Base-by-base conservation (phyloP, 2,888 invertebrate genomes). In the Cyclophora punctaria region DNA sequence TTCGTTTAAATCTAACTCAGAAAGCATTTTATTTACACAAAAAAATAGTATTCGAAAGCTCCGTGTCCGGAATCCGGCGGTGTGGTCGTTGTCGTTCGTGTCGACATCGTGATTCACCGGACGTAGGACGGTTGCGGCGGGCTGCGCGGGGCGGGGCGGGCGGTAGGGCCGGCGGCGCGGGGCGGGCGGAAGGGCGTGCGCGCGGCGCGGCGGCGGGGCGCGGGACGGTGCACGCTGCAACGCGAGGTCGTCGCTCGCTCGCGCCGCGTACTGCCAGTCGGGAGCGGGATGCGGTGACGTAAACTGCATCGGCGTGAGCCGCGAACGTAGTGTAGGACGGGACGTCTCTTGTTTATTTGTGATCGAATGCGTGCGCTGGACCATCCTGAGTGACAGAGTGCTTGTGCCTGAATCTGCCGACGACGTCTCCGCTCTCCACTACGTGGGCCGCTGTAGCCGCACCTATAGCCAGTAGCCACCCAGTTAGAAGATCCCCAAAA, bases 231-330 rank as follows among this genome's bases (percentile, higher is more conserved):
- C 84, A 83, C 83, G 83, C 78, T 84, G 87, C 85, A 84, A 82
- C 84, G 80, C 83, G 85, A 85, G 86, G 85, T 85, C 86, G 86
- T 84, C 86, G 85, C 75, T 84, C 85, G 83, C 83, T 73, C 78
- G 78, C 80, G 71, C 59, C 68, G 70, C 73, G 75, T 60, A 67
- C 69, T 58, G 83, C 75, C 85, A 88, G 87, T 87, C 85, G 83
- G 86, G 86, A 87, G 85, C 87, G 87, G 87, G 87, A 88, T 88
- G 87, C 87, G 87, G 88, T 87, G 88, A 86, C 87, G 89, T 86
- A 84, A 80, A 81, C 82, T 87, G 88, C 88, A 88, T 78, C 83
- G 87, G 86, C 86, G 79, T 73, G 78, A 79, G 84, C 87, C 86
- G 83, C 77, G 64, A 80, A 75, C 81, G 82, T 87, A 87, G 85